Percentiles rank a stretch among this genome's conserved stretches.
Conservation (phyloP, 2,888 invertebrate genomes). For the Mantis religiosa region DNA sequence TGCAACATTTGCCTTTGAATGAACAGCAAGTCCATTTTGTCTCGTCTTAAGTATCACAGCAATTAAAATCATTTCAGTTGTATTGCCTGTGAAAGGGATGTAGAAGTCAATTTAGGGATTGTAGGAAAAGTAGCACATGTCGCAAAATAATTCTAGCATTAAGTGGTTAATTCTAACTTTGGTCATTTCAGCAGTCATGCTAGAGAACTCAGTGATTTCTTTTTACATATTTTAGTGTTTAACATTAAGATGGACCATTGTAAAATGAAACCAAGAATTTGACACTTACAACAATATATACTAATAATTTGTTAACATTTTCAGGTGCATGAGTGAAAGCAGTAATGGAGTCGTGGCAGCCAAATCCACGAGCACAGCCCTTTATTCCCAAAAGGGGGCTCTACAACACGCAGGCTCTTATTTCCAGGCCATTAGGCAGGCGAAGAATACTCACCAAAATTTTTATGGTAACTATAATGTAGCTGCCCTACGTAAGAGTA, state of each 20-base stretch:
- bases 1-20: too few species aligned
- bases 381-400: conserved; percentile 24
- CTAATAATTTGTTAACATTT: not conserved
- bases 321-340: not conserved
- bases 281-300: not conserved
- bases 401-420: conserved; percentile 26
- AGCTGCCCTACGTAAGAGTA: too few species aligned
- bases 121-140: too few species aligned
- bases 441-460: conserved; percentile 37
- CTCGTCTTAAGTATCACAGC: too few species aligned
- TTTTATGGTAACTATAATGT: conserved; percentile 33
- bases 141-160: too few species aligned
- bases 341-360: conserved; percentile 30
- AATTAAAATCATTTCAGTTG: too few species aligned
- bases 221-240: not conserved
- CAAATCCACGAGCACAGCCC: conserved; percentile 27
- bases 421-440: conserved; percentile 29
- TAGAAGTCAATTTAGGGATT: too few species aligned
- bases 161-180: too few species aligned
- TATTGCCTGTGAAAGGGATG: too few species aligned
- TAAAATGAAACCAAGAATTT: not conserved
- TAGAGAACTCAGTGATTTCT: too few species aligned
- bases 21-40: too few species aligned
- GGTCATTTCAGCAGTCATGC: too few species aligned
- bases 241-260: not conserved